These are phyloP conservation scores for Thereva nobilitata DNA, from an alignment of 2,888 invertebrate genomes.

Conservation along the genomic window DNA sequence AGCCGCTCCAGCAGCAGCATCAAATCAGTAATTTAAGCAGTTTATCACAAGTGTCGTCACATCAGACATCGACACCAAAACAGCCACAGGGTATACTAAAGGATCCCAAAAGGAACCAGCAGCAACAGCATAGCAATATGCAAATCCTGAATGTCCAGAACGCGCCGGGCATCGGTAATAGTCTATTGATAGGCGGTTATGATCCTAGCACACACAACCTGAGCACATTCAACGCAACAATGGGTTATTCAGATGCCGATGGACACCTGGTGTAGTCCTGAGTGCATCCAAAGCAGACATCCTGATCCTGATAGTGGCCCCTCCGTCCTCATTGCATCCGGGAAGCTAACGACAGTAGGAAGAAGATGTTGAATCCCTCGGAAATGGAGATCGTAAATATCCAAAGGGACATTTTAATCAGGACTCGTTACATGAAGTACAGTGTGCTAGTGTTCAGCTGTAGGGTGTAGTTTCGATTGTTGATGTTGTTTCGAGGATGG, in stretches of 20 bases:
- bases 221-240: slow-evolving; percentile 56
- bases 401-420: slow-evolving; percentile 21
- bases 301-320: slow-evolving; percentile 2
- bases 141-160: slow-evolving; percentile 67
- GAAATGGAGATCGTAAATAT: slow-evolving; percentile 15
- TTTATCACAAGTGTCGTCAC: slow-evolving; percentile 45
- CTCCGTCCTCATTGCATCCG: slow-evolving; percentile 8
- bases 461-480: slow-evolving; percentile 24
- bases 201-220: slow-evolving; percentile 54
- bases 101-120: slow-evolving; percentile 65
- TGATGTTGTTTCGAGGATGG: slow-evolving; percentile 24
- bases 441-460: slow-evolving; percentile 5
- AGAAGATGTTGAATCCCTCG: slow-evolving; percentile 1
- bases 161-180: slow-evolving; percentile 57
- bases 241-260: slow-evolving; percentile 58
- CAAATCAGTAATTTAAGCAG: slow-evolving; percentile 45
- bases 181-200: slow-evolving; percentile 50
- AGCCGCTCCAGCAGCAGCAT: slow-evolving; percentile 40
- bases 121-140: slow-evolving; percentile 58
- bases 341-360: background rate
- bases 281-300: slow-evolving; percentile 12
- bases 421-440: slow-evolving; percentile 2
- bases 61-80: slow-evolving; percentile 54
- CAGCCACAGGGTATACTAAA: slow-evolving; percentile 68
- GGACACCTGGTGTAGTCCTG: slow-evolving; percentile 57